These are phyloP conservation scores for Limnothrissa miodon DNA, from an alignment of 2,113 vertebrate genomes.

Conservation along the genomic window DNA sequence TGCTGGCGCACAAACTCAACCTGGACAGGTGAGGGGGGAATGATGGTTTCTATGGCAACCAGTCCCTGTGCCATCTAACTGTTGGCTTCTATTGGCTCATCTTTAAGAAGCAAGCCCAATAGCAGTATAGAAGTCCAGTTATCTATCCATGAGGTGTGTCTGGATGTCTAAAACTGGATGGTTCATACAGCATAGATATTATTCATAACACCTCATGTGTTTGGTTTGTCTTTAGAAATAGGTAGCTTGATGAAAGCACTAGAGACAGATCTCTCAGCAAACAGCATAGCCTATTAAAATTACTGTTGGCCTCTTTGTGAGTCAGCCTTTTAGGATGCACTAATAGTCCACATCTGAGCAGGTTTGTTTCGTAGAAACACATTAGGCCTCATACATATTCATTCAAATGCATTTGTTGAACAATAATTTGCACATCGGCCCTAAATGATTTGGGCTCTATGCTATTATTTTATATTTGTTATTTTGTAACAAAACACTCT, in stretches of 20 bases:
- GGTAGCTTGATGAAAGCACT: background rate
- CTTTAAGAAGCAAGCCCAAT: background rate
- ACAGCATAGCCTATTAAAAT: background rate
- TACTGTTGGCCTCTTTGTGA: background rate
- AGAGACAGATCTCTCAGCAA: background rate
- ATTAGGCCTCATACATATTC: background rate
- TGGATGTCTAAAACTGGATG: background rate
- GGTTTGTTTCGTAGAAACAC: background rate
- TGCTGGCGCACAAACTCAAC: conserved; percentile 95
- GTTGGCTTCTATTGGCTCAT: background rate
- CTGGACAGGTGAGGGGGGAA: conserved; percentile 83
- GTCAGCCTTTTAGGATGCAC: background rate
- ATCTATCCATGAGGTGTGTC: too few species aligned
- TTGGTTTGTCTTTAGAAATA: background rate
- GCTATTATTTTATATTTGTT: too few species aligned
- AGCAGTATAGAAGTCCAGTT: too few species aligned
- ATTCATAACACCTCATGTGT: background rate
- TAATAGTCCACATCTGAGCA: too few species aligned
- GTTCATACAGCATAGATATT: background rate
- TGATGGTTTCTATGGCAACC: background rate
- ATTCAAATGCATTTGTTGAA: too few species aligned
- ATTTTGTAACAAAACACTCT: too few species aligned
- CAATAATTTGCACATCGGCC: too few species aligned
- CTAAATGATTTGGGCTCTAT: too few species aligned
- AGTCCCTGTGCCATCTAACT: background rate